phyloP scores from a whole-genome alignment of 2,888 invertebrate genomes.

The Nasonia oneida region DNA sequence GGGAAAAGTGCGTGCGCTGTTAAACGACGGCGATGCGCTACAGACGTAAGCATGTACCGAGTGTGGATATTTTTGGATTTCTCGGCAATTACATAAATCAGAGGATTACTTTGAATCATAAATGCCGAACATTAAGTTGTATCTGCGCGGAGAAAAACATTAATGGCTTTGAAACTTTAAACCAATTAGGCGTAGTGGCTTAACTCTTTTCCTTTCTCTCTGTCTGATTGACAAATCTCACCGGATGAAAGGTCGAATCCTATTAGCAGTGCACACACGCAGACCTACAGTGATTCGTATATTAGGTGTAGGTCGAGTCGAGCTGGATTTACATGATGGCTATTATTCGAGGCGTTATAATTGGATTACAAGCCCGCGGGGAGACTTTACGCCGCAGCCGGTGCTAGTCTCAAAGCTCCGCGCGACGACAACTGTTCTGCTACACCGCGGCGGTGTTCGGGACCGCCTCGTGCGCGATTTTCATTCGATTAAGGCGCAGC shows the following conservation, averaged over 20 bases:
- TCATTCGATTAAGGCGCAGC: slow-evolving; percentile 33
- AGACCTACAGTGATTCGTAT: slow-evolving; percentile 46
- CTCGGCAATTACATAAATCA: background rate
- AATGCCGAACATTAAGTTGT: too few species aligned
- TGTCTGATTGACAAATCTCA: slow-evolving; percentile 4
- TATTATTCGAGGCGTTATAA: slow-evolving; percentile 58
- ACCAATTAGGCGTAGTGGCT: background rate
- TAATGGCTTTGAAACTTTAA: background rate
- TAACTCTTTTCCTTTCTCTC: background rate
- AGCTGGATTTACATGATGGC: slow-evolving; percentile 47
- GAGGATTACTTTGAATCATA: background rate
- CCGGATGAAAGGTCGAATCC: slow-evolving; percentile 39
- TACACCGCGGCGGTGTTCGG: background rate
- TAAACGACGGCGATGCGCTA: background rate
- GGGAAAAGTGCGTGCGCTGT: background rate
- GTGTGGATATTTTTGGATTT: background rate
- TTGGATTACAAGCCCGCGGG: slow-evolving; percentile 50
- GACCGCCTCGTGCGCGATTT: slow-evolving; percentile 4
- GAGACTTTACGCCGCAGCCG: slow-evolving; percentile 34
- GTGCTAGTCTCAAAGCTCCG: background rate
- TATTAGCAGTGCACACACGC: slow-evolving; percentile 26
- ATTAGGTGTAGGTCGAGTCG: slow-evolving; percentile 16
- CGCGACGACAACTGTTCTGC: background rate
- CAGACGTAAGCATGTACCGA: background rate
- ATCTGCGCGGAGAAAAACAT: background rate